These are phyloP conservation scores for Cheilosia impressa DNA, from an alignment of 2,888 invertebrate genomes.

Conservation along the genomic window DNA sequence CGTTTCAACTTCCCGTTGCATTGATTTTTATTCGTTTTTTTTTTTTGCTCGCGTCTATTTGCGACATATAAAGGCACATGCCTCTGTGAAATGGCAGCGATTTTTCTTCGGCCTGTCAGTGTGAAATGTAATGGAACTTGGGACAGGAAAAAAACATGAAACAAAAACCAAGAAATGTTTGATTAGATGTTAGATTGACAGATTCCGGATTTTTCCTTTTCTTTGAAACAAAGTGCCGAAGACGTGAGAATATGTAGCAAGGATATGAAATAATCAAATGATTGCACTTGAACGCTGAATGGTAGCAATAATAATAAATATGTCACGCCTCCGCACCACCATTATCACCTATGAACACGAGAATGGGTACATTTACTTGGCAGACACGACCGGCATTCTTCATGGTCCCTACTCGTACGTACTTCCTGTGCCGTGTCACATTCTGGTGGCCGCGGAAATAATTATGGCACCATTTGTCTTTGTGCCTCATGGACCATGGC, in stretches of 20 bases:
- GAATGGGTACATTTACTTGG: slow-evolving; percentile 15
- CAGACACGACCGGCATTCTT: slow-evolving; percentile 32
- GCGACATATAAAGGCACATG: slow-evolving; percentile 69
- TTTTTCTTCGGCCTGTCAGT: slow-evolving; percentile 67
- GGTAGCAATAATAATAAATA: slow-evolving; percentile 33
- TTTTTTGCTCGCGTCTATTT: slow-evolving; percentile 66
- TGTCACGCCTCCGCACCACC: slow-evolving; percentile 50
- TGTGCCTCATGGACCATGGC: slow-evolving; percentile 41
- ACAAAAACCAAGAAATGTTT: slow-evolving; percentile 27
- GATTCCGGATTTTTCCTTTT: slow-evolving; percentile 41
- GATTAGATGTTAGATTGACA: slow-evolving; percentile 62
- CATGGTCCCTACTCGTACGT: neutral
- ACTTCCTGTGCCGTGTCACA: slow-evolving; percentile 32
- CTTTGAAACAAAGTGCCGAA: neutral
- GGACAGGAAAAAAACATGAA: slow-evolving; percentile 1
- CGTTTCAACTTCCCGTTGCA: slow-evolving; percentile 66
- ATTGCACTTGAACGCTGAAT: slow-evolving; percentile 15
- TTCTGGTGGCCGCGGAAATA: slow-evolving; percentile 43
- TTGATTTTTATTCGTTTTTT: slow-evolving; percentile 65
- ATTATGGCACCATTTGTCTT: slow-evolving; percentile 63
- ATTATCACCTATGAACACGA: slow-evolving; percentile 39
- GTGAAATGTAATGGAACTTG: slow-evolving; percentile 42
- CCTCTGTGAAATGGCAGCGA: slow-evolving; percentile 52
- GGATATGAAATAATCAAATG: neutral
- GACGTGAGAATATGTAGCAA: slow-evolving; percentile 14